These are phyloP conservation scores for Drosophila aldrichi DNA, from an alignment of 2,888 invertebrate species.

Conservation along the genomic window DNA sequence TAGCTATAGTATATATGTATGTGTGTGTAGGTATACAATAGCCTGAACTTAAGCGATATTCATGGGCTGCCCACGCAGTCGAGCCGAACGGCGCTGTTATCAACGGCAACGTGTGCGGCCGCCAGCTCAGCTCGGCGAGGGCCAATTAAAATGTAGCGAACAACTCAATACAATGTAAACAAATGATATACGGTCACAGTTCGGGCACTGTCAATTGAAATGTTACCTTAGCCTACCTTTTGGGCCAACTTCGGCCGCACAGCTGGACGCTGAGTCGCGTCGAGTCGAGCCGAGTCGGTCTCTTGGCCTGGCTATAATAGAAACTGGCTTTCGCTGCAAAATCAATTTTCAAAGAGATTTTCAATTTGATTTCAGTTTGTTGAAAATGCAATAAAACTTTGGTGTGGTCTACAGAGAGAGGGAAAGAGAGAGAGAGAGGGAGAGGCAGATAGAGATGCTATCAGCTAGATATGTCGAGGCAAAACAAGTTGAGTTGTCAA, in stretches of 20 bases:
- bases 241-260: constrained; percentile 46
- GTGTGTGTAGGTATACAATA: constrained; percentile 1
- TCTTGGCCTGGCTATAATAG: constrained; percentile 7
- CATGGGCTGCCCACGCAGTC: constrained; percentile 57
- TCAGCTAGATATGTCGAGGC: constrained; percentile 61
- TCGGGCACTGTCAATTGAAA: constrained; percentile 60
- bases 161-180: constrained; percentile 80
- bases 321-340: constrained; percentile 60
- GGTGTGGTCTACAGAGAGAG: background rate
- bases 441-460: constrained; percentile 53
- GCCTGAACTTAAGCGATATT: constrained; percentile 4
- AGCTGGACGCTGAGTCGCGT: constrained; percentile 49
- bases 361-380: constrained; percentile 12
- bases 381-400: constrained; percentile 11
- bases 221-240: constrained; percentile 58
- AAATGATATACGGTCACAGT: constrained; percentile 77
- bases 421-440: background rate
- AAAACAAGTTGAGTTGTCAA: constrained; percentile 78
- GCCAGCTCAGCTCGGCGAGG: constrained; percentile 12
- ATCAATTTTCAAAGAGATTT: constrained; percentile 38
- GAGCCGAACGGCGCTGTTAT: constrained; percentile 45
- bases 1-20: background rate
- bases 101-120: constrained; percentile 68
- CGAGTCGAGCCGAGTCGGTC: background rate
- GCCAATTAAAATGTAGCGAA: constrained; percentile 73